Conservation (phyloP, 2,888 invertebrate genomes). For the Branchipolynoe longqiensis region DNA sequence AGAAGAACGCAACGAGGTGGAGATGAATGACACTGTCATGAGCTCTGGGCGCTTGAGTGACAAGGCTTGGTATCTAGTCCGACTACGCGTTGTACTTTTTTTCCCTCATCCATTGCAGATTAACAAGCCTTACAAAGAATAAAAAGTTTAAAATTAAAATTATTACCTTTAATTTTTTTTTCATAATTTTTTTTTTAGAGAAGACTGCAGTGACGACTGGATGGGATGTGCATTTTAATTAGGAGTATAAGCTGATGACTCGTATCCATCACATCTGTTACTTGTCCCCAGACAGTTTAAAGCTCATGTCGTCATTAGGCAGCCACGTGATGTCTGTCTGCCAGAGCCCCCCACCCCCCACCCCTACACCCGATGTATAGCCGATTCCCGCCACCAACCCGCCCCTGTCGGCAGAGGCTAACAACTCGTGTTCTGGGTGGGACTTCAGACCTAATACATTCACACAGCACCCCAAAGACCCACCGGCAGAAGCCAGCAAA, state of each 20-base stretch:
- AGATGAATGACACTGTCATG: not conserved
- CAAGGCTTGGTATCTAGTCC: not conserved
- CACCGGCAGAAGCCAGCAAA: too few species aligned
- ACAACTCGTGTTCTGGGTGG: too few species aligned
- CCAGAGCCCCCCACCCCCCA: not conserved
- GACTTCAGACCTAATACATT: too few species aligned
- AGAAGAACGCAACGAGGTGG: not conserved
- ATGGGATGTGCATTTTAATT: slow-evolving; percentile 17
- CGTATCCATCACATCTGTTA: slow-evolving; percentile 31
- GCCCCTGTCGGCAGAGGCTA: too few species aligned
- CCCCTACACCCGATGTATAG: too few species aligned
- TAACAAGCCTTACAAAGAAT: too few species aligned
- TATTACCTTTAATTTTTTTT: too few species aligned
- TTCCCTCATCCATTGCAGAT: not conserved
- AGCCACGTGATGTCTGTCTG: not conserved
- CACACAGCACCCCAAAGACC: too few species aligned
- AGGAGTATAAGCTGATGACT: slow-evolving; percentile 21
- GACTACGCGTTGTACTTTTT: slow-evolving; percentile 28
- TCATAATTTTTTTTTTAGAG: too few species aligned
- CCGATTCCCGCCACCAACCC: too few species aligned
- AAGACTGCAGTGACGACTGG: not conserved
- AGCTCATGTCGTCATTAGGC: slow-evolving; percentile 2
- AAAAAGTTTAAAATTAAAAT: too few species aligned
- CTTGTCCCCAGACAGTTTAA: not conserved
- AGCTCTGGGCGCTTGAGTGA: slow-evolving; percentile 12